Evolutionary conservation across 2,888 invertebrate genomes (phyloP).

Genomic region (Hirudinaria manillensis): DNA sequence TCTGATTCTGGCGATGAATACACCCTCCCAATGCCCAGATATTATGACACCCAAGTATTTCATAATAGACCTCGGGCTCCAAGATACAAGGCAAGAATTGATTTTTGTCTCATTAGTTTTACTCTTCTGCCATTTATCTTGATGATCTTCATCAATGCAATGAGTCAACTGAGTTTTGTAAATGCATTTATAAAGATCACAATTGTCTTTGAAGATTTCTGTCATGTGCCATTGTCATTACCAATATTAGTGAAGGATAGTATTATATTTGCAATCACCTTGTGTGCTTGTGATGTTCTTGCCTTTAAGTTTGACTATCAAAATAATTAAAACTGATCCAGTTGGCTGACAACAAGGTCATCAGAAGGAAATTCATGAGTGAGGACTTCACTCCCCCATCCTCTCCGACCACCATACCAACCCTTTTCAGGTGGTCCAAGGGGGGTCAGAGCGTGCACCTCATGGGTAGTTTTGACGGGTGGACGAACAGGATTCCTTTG

Average conservation of each 20-base stretch:
- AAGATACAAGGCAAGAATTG: too few species aligned
- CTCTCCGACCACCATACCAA: slow-evolving; percentile 26
- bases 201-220: too few species aligned
- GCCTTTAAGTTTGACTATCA: background rate
- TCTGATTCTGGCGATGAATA: background rate
- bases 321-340: background rate
- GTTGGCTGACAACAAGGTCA: background rate
- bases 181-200: too few species aligned
- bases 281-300: too few species aligned
- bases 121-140: too few species aligned
- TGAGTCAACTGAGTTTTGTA: too few species aligned
- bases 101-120: too few species aligned
- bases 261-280: too few species aligned
- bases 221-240: too few species aligned
- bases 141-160: too few species aligned
- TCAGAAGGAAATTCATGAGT: background rate
- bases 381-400: background rate
- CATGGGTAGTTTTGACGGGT: slow-evolving; percentile 30
- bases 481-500: slow-evolving; percentile 26
- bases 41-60: background rate
- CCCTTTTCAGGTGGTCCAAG: slow-evolving; percentile 30
- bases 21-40: background rate
- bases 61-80: background rate
- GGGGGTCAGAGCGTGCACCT: slow-evolving; percentile 23
- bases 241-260: too few species aligned